Conservation (phyloP, 2,888 invertebrate genomes). For the Lasioglossum calceatum region DNA sequence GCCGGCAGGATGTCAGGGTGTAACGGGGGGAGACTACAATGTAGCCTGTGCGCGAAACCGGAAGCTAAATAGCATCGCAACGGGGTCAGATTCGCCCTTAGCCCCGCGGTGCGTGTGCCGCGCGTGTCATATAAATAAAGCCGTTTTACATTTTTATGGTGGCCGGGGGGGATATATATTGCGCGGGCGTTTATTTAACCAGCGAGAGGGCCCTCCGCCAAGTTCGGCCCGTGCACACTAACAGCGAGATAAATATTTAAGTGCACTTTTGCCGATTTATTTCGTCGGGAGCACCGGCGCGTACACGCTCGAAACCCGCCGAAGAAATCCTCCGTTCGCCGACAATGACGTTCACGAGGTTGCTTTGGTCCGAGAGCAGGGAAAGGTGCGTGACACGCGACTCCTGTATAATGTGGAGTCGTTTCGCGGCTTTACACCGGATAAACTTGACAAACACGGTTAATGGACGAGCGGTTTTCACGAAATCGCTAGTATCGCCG, state of each 20-base stretch:
- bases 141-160: slow-evolving; percentile 79
- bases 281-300: background rate
- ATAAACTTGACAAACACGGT: slow-evolving; percentile 40
- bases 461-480: slow-evolving; percentile 46
- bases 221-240: slow-evolving; percentile 15
- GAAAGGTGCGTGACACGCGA: slow-evolving; percentile 22
- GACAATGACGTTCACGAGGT: slow-evolving; percentile 2
- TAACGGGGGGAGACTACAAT: slow-evolving; percentile 39
- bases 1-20: slow-evolving; percentile 44
- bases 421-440: slow-evolving; percentile 22
- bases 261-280: slow-evolving; percentile 37
- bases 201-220: slow-evolving; percentile 30
- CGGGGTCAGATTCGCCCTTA: slow-evolving; percentile 68
- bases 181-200: slow-evolving; percentile 63
- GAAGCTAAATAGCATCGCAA: slow-evolving; percentile 76
- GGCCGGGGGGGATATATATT: slow-evolving; percentile 57
- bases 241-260: slow-evolving; percentile 47
- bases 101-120: slow-evolving; percentile 65
- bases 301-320: background rate
- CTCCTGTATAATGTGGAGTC: slow-evolving; percentile 30
- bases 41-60: slow-evolving; percentile 66
- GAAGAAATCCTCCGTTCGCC: background rate
- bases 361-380: background rate
- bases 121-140: slow-evolving; percentile 79
- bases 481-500: slow-evolving; percentile 22